Evolutionary conservation across 2,888 invertebrate genomes (phyloP).

Genomic region (Lysandra bellargus): DNA sequence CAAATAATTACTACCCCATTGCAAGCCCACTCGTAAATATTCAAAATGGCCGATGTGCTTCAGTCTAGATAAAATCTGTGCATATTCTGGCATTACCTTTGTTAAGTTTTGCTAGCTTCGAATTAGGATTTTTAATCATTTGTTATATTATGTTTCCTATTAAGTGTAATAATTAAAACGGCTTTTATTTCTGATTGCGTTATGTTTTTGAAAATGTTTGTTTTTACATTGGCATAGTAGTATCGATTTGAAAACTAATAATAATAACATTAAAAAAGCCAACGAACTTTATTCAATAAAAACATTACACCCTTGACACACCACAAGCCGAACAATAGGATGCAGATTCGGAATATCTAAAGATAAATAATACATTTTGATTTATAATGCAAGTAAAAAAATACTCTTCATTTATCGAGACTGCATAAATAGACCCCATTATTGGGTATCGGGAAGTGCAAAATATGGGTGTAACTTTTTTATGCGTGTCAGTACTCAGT

Average conservation of each 20-base stretch:
- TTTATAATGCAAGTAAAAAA: slow-evolving; percentile 79
- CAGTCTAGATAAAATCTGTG: slow-evolving; percentile 62
- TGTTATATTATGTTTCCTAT: too few relatives aligned
- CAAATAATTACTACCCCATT: slow-evolving; percentile 79
- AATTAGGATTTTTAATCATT: too few relatives aligned
- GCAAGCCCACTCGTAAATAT: slow-evolving; percentile 69
- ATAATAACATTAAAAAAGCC: slow-evolving; percentile 56
- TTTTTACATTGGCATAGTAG: not conserved
- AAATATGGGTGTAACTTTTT: slow-evolving; percentile 81
- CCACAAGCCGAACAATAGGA: slow-evolving; percentile 79
- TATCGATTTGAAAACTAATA: slow-evolving; percentile 38
- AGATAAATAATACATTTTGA: slow-evolving; percentile 81
- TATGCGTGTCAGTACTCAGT: slow-evolving; percentile 66
- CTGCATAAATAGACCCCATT: slow-evolving; percentile 81
- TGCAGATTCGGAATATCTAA: slow-evolving; percentile 79
- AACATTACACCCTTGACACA: slow-evolving; percentile 80
- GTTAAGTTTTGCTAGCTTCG: not conserved
- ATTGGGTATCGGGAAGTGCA: slow-evolving; percentile 78
- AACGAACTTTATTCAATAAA: slow-evolving; percentile 61
- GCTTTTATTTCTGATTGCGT: not conserved
- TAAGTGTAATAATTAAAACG: too few relatives aligned
- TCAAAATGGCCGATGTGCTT: slow-evolving; percentile 73
- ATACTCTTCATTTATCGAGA: slow-evolving; percentile 79
- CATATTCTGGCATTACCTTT: not conserved
- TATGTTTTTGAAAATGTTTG: not conserved